phyloP scores from a whole-genome alignment of 92 coral and sea anemone genomes.

The Phymanthus crucifer region DNA sequence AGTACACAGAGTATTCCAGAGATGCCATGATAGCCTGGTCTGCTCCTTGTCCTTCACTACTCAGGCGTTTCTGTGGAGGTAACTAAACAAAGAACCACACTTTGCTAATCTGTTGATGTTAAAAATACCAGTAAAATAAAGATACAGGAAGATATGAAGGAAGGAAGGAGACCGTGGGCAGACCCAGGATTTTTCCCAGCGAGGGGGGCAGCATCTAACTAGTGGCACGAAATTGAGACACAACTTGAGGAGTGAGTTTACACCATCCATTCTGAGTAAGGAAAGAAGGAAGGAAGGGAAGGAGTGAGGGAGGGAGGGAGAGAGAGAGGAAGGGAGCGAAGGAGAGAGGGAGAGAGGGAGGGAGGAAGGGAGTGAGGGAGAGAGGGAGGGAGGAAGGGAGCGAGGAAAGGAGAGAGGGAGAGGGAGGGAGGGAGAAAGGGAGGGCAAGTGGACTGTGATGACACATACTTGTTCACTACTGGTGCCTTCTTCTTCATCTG shows the following conservation, averaged over 20 bases:
- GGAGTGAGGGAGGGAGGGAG: too few relatives aligned
- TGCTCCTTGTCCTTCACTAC: neutral
- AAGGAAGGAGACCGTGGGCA: neutral
- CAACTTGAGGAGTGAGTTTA: too few relatives aligned
- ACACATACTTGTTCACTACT: slow-evolving; percentile 8
- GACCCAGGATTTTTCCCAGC: too few relatives aligned
- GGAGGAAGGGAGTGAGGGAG: neutral
- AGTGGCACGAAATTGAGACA: too few relatives aligned
- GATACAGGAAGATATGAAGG: neutral
- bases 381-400: neutral
- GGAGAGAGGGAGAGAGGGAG: neutral
- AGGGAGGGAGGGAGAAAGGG: neutral
- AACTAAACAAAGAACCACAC: neutral
- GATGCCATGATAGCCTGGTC: slow-evolving; percentile 28
- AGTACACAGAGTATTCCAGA: slow-evolving; percentile 84
- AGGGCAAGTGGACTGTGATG: neutral
- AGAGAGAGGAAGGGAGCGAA: neutral
- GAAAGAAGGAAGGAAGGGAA: neutral
- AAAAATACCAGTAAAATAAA: neutral
- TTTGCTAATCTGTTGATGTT: neutral
- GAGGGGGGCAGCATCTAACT: too few relatives aligned
- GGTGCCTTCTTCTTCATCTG: slow-evolving; percentile 22
- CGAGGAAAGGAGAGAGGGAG: neutral
- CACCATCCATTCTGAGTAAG: too few relatives aligned
- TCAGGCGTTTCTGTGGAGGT: neutral